A percentile compares a stretch with the other conserved stretches of the same genome.
These are phyloP conservation scores for Leptobrachium leishanense DNA, from an alignment of 2,113 vertebrate species.

Conservation along the genomic window DNA sequence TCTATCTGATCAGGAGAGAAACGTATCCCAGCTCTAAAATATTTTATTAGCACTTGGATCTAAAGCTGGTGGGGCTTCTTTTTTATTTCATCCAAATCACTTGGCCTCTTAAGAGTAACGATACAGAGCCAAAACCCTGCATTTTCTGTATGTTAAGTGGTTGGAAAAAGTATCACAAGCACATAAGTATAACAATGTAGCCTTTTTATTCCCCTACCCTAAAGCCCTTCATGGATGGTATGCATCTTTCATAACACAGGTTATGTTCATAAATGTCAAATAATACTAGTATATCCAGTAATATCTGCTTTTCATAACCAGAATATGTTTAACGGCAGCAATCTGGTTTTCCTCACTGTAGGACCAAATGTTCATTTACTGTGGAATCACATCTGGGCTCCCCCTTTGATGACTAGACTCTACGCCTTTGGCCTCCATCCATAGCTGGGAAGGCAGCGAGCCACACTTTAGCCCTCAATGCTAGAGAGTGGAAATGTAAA, in stretches of 20 bases:
- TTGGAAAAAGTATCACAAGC: constrained; percentile 13
- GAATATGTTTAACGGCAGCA: constrained; percentile 14
- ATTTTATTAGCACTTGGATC: not conserved
- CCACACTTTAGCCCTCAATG: not conserved
- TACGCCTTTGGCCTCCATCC: constrained; percentile 2
- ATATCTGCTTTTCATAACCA: constrained; percentile 32
- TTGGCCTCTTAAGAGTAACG: not conserved
- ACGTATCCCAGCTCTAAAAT: not conserved
- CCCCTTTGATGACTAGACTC: constrained; percentile 18
- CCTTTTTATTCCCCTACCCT: constrained; percentile 19
- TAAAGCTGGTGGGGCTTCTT: not conserved
- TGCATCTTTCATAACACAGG: not conserved
- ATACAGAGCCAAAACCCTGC: not conserved
- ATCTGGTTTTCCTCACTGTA: constrained; percentile 33
- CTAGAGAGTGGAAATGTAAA: constrained; percentile 30
- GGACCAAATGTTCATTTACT: constrained; percentile 11
- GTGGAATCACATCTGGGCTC: constrained; percentile 25
- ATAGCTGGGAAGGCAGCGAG: constrained; percentile 7
- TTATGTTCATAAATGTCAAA: constrained; percentile 27
- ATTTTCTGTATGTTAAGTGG: constrained; percentile 18
- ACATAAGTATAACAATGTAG: constrained; percentile 17
- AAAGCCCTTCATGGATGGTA: constrained; percentile 3
- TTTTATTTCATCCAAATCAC: constrained; percentile 3
- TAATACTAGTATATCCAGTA: constrained; percentile 20
- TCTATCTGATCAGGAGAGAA: no score